Conservation (phyloP, 53 echinoderm and acorn worm genomes). For the Paracentrotus lividus region DNA sequence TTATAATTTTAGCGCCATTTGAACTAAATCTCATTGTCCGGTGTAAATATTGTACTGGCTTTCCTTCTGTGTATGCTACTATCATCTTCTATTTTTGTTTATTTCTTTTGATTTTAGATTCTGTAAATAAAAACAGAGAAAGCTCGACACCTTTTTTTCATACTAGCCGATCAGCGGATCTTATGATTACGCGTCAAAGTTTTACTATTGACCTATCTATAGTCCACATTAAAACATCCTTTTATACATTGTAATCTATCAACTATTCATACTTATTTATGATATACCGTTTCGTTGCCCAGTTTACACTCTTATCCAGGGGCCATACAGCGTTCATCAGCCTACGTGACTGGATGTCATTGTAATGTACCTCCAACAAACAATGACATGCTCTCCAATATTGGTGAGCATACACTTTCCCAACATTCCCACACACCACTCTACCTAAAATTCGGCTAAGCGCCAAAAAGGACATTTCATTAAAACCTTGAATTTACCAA, state of each 20-base stretch:
- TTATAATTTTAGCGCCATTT: no score
- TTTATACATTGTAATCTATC: neutral
- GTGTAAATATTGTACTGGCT: neutral
- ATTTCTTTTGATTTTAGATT: no score
- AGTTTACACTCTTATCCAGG: slow-evolving; percentile 38
- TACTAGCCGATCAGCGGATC: no score
- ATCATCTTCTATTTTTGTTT: neutral
- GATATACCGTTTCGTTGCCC: neutral
- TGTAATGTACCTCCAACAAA: slow-evolving; percentile 60
- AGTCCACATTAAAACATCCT: neutral
- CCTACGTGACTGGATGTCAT: slow-evolving; percentile 34
- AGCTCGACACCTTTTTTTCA: no score
- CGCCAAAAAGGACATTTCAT: no score
- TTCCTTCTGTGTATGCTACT: neutral
- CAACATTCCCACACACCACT: neutral
- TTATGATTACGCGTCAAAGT: no score
- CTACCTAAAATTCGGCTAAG: no score
- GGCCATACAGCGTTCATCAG: slow-evolving; percentile 2
- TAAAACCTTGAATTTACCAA: no score
- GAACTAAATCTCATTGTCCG: neutral
- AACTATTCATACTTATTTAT: no score
- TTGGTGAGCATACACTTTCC: slow-evolving; percentile 1
- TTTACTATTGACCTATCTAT: neutral
- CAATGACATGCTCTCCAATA: neutral
- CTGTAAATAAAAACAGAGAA: no score